Conservation (phyloP, 2,113 vertebrate genomes). For the Atlantisia rogersi region DNA sequence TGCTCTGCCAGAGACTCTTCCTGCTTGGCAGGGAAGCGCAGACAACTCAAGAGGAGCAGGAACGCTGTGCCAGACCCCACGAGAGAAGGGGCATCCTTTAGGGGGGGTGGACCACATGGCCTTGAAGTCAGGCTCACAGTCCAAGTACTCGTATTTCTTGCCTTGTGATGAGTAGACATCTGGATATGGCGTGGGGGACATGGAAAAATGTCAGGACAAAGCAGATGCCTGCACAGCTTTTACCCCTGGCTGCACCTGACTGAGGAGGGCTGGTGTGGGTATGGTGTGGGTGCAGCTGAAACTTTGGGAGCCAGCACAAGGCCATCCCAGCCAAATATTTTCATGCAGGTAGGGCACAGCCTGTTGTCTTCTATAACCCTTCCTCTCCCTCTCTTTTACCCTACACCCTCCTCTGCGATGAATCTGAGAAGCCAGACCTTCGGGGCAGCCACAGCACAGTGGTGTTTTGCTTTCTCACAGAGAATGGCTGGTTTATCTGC, state of each 20-base stretch:
- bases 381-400: background rate
- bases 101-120: accelerated
- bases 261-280: accelerated
- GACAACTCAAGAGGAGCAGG: background rate
- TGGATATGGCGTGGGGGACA: background rate
- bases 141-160: background rate
- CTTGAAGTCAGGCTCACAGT: background rate
- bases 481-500: background rate
- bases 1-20: background rate
- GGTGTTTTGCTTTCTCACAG: background rate
- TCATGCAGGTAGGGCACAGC: background rate
- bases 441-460: accelerated
- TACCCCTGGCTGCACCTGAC: background rate
- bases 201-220: background rate
- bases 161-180: background rate
- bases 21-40: background rate
- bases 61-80: background rate
- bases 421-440: background rate
- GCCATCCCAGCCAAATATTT: background rate
- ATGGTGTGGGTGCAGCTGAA: background rate
- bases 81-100: background rate
- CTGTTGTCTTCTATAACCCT: background rate
- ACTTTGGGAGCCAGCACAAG: background rate
- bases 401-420: background rate
- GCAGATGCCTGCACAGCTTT: background rate